A percentile compares a stretch with the other conserved stretches of the same genome.
phyloP scores from a whole-genome alignment of 1,140 invertebrate species.

The Kradibia gibbosae region DNA sequence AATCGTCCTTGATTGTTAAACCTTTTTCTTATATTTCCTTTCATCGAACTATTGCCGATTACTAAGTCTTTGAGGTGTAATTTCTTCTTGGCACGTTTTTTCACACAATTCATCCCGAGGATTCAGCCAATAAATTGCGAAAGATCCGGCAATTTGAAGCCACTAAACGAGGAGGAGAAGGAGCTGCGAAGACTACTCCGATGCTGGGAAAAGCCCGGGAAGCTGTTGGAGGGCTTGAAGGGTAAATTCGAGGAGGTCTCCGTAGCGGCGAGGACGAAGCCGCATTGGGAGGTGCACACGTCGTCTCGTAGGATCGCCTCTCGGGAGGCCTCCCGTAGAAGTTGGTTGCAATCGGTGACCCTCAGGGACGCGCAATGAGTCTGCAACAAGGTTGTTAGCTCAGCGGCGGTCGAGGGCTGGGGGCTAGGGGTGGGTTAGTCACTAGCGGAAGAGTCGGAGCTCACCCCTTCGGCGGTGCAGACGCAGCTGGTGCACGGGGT shows the following conservation, averaged over 20 bases:
- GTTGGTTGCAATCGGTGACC: slow-evolving; percentile 88
- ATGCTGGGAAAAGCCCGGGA: slow-evolving; percentile 62
- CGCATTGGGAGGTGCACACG: slow-evolving; percentile 92
- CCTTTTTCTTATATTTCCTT: neutral
- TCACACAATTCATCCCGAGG: neutral
- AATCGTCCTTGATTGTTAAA: slow-evolving; percentile 6
- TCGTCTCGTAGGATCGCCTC: slow-evolving; percentile 88
- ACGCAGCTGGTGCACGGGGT: slow-evolving; percentile 91
- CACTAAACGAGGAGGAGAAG: slow-evolving; percentile 68
- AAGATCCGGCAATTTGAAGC: slow-evolving; percentile 77
- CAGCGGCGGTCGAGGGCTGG: slow-evolving; percentile 85
- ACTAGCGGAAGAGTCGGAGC: no score
- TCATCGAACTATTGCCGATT: slow-evolving; percentile 2
- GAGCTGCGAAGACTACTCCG: slow-evolving; percentile 61
- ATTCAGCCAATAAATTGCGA: slow-evolving; percentile 76
- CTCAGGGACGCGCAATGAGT: slow-evolving; percentile 90
- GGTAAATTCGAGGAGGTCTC: slow-evolving; percentile 59
- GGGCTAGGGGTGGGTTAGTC: no score
- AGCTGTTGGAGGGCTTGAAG: slow-evolving; percentile 61
- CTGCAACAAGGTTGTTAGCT: slow-evolving; percentile 80
- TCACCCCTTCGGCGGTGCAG: slow-evolving; percentile 87
- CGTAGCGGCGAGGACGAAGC: slow-evolving; percentile 74
- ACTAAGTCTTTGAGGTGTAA: slow-evolving; percentile 20
- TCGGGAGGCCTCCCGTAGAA: slow-evolving; percentile 85
- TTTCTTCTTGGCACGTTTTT: slow-evolving; percentile 47